Evolutionary conservation across 2,888 invertebrate species (phyloP).

Genomic region (Drosophila meridionalis): DNA sequence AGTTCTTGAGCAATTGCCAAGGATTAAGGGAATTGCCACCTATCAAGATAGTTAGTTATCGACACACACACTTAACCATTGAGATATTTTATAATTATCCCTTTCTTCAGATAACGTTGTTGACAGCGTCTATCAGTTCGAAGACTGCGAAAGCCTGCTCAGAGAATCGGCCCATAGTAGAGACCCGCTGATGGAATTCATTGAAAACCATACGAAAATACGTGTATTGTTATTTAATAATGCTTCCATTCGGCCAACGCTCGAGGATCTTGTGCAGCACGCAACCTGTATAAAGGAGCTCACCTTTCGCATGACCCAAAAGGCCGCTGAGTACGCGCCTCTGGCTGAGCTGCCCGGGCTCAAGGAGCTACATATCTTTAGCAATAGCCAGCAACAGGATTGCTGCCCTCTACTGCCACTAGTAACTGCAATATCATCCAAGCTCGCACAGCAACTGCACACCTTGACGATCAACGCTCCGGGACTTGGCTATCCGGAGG

Average conservation of each 20-base stretch:
- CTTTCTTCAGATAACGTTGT: conserved; percentile 21
- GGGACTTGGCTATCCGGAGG: conserved; percentile 25
- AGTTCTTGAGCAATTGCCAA: conserved; percentile 7
- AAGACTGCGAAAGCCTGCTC: conserved; percentile 2
- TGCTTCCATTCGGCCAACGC: conserved; percentile 21
- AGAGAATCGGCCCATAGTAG: conserved; percentile 26
- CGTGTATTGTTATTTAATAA: conserved; percentile 21
- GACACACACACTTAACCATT: no score
- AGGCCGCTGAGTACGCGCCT: conserved; percentile 27
- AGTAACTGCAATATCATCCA: conserved; percentile 17
- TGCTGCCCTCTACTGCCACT: conserved; percentile 21
- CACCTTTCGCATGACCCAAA: conserved; percentile 19
- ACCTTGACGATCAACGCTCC: conserved; percentile 19
- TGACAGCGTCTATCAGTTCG: conserved; percentile 29
- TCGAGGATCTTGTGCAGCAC: conserved; percentile 28
- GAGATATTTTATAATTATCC: not conserved
- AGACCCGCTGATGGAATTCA: conserved; percentile 20
- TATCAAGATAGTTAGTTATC: conserved; percentile 33
- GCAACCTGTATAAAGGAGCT: conserved; percentile 22
- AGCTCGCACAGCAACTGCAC: conserved; percentile 15
- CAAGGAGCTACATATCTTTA: conserved; percentile 16
- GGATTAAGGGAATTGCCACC: conserved; percentile 24
- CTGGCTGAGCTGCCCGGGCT: conserved; percentile 14
- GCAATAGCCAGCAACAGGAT: conserved; percentile 1
- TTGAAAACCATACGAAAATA: conserved; percentile 25